A percentile compares a stretch with the other conserved stretches of the same genome.
These are phyloP conservation scores for Macaca nemestrina DNA, from an alignment of 2,113 vertebrate genomes.

Conservation along the genomic window DNA sequence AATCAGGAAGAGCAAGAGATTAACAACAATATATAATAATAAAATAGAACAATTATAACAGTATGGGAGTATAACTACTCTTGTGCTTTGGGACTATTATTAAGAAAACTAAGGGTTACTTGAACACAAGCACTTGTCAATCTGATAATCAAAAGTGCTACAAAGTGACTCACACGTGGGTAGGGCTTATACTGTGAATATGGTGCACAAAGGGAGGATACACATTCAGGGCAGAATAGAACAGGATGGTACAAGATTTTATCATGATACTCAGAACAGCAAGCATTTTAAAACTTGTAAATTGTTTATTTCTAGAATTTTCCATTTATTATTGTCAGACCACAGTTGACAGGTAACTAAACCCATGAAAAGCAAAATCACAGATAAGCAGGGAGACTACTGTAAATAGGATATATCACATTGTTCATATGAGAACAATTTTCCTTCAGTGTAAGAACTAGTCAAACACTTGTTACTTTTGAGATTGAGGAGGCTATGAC, in stretches of 20 bases:
- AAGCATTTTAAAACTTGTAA: neutral
- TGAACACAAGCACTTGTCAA: neutral
- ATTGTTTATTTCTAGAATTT: neutral
- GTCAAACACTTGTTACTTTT: neutral
- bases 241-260: neutral
- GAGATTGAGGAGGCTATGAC: neutral
- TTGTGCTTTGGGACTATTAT: neutral
- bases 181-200: neutral
- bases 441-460: neutral
- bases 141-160: neutral
- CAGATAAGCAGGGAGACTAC: neutral
- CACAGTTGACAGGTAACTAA: neutral
- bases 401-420: neutral
- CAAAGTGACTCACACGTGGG: neutral
- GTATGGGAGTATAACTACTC: neutral
- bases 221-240: rapidly evolving
- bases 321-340: neutral
- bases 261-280: neutral
- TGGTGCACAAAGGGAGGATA: neutral
- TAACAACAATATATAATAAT: neutral
- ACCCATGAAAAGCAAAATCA: neutral
- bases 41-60: neutral
- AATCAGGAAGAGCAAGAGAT: neutral
- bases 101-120: neutral
- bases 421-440: neutral